These are phyloP conservation scores for Mormoops blainvillei DNA, from an alignment of 2,113 vertebrate genomes.

Conservation along the genomic window DNA sequence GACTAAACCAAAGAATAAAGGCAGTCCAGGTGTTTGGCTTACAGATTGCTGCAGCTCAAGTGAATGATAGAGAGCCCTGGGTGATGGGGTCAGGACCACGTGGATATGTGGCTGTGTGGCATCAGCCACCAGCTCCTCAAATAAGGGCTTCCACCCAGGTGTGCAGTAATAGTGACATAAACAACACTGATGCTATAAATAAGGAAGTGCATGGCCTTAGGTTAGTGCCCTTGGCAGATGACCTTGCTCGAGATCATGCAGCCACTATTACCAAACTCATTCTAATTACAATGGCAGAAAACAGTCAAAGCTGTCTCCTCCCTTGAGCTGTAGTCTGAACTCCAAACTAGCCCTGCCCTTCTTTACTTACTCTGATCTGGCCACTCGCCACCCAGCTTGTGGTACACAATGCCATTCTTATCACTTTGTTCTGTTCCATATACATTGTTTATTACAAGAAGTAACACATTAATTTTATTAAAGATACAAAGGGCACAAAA, in stretches of 20 bases:
- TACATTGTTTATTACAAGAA: neutral
- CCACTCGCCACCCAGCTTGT: too few species aligned
- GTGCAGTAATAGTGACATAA: neutral
- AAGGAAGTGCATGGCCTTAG: neutral
- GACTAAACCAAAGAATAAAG: neutral
- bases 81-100: neutral
- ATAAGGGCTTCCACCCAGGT: neutral
- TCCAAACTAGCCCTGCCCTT: too few species aligned
- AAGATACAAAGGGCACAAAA: neutral
- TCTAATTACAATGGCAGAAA: neutral
- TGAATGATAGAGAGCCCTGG: neutral
- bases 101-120: neutral
- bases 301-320: neutral
- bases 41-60: neutral
- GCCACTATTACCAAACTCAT: neutral
- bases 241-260: neutral
- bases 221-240: neutral
- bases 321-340: rapidly evolving
- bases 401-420: rapidly evolving
- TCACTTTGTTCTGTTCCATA: neutral
- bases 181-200: neutral
- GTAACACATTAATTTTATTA: neutral
- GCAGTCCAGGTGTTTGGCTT: neutral
- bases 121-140: neutral
- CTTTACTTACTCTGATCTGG: neutral